Evolutionary conservation across 2,888 invertebrate species (phyloP).

Genomic region (Dicycla oo): DNA sequence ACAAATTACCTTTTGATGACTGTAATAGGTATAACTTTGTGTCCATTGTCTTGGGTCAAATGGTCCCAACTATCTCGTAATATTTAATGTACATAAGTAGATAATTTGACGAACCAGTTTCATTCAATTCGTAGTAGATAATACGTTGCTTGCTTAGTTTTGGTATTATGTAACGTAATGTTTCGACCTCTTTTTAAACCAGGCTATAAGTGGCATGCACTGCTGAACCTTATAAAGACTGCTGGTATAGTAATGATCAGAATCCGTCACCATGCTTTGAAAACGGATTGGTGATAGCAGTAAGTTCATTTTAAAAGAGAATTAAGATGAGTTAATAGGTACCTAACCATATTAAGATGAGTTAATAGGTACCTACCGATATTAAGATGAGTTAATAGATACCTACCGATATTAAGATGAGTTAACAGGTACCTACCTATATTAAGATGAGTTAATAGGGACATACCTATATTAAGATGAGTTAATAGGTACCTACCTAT

Average conservation of each 20-base stretch:
- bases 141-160: neutral
- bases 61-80: constrained; percentile 6
- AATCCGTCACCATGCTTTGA: neutral
- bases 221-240: neutral
- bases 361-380: too few relatives aligned
- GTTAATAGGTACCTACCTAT: too few relatives aligned
- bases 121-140: constrained; percentile 14
- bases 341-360: too few relatives aligned
- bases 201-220: neutral
- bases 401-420: too few relatives aligned
- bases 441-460: too few relatives aligned
- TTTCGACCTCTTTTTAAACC: constrained; percentile 1
- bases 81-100: constrained; percentile 10
- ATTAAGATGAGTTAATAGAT: too few relatives aligned
- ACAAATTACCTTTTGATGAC: constrained; percentile 53
- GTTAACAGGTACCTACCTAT: too few relatives aligned
- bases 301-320: too few relatives aligned
- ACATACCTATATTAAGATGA: too few relatives aligned
- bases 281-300: neutral
- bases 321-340: too few relatives aligned
- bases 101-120: constrained; percentile 37
- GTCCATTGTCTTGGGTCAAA: constrained; percentile 25
- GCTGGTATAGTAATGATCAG: neutral
- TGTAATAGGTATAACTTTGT: constrained; percentile 3
- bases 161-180: constrained; percentile 14